Evolutionary conservation across 2,888 invertebrate genomes (phyloP).

Genomic region (Tipula helvola): DNA sequence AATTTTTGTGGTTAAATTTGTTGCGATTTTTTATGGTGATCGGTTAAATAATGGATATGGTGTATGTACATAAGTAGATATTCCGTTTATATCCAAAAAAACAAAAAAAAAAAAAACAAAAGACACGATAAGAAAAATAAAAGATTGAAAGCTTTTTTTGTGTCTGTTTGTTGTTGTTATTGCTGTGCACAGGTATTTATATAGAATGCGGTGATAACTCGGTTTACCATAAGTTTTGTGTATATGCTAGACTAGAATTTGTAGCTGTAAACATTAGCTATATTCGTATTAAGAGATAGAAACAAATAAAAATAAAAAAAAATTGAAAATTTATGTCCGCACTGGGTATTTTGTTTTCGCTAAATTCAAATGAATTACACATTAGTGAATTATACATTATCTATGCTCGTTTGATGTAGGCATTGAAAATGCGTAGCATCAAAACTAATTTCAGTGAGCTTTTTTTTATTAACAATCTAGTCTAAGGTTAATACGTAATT

Average conservation of each 20-base stretch:
- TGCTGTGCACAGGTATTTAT: background rate
- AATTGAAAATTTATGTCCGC: background rate
- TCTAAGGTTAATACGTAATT: no score
- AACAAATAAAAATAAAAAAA: background rate
- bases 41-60: background rate
- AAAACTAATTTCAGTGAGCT: no score
- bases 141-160: background rate
- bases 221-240: background rate
- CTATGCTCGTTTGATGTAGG: background rate
- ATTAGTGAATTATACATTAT: background rate
- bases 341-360: background rate
- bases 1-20: background rate
- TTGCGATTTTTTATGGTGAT: background rate
- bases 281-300: background rate
- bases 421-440: background rate
- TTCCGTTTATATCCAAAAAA: no score
- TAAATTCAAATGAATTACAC: background rate
- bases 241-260: background rate
- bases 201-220: background rate
- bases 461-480: no score
- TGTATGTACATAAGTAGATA: background rate
- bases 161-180: background rate
- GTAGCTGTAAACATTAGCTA: background rate
- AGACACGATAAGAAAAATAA: background rate
- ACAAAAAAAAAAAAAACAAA: background rate